These are phyloP conservation scores for Ginglymostoma cirratum DNA, from an alignment of 2,113 vertebrate species.

Conservation along the genomic window DNA sequence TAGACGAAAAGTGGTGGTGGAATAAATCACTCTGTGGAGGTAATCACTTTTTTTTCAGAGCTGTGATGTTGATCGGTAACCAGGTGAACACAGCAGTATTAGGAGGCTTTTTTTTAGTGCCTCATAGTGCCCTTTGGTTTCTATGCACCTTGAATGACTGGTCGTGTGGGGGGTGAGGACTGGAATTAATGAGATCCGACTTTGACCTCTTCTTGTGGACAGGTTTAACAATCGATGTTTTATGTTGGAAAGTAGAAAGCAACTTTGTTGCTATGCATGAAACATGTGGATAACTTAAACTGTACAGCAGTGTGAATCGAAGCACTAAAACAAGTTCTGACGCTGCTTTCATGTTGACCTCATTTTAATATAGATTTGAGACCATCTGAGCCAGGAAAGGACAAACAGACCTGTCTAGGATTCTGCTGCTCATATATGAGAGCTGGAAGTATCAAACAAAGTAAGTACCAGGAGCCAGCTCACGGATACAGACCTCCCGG, in stretches of 20 bases:
- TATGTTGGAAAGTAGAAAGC: not conserved
- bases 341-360: not conserved
- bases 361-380: not conserved
- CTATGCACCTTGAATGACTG: not conserved
- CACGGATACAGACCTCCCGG: not conserved
- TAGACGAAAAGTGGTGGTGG: not conserved
- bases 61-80: not conserved
- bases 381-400: not conserved
- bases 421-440: not conserved
- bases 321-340: not conserved
- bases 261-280: not conserved
- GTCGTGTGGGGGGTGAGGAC: not conserved
- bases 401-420: not conserved
- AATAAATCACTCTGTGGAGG: not conserved
- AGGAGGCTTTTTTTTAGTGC: not conserved
- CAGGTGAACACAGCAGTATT: not conserved
- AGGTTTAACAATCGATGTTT: not conserved
- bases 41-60: not conserved
- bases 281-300: not conserved
- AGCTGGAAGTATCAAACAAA: not conserved
- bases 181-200: not conserved
- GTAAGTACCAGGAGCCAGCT: not conserved
- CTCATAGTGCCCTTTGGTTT: not conserved
- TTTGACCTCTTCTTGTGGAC: not conserved
- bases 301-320: not conserved